Conservation (phyloP, 1,140 invertebrate species). For the Drosophila rufa region DNA sequence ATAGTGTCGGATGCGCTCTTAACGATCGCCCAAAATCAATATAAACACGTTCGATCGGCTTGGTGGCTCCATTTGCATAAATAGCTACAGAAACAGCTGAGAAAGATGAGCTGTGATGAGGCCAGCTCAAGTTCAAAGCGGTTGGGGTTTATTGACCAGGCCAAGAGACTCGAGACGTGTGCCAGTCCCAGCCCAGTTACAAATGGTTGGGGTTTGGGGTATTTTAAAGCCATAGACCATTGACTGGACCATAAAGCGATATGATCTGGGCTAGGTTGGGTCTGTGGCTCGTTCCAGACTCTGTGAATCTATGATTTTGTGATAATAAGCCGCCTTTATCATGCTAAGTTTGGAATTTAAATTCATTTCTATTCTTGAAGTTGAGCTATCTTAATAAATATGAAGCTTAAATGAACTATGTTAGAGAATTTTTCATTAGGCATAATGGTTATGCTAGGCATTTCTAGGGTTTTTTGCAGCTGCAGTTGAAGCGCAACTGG, state of each 20-base stretch:
- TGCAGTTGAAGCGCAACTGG: too few relatives aligned
- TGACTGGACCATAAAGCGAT: not conserved
- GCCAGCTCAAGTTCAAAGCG: slow-evolving; percentile 65
- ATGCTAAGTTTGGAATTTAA: not conserved
- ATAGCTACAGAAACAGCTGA: slow-evolving; percentile 16
- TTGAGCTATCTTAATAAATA: not conserved
- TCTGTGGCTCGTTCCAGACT: not conserved
- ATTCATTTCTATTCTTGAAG: not conserved
- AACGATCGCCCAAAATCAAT: slow-evolving; percentile 43
- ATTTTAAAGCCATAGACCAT: not conserved
- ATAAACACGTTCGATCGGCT: slow-evolving; percentile 11
- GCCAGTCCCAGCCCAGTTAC: slow-evolving; percentile 36
- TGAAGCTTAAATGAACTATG: too few relatives aligned
- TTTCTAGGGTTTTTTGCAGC: too few relatives aligned
- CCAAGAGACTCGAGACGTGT: slow-evolving; percentile 33
- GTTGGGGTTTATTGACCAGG: slow-evolving; percentile 59
- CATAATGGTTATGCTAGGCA: too few relatives aligned
- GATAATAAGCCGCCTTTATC: not conserved
- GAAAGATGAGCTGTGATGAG: slow-evolving; percentile 16
- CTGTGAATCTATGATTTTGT: not conserved
- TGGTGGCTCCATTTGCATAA: slow-evolving; percentile 46
- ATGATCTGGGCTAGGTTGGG: not conserved
- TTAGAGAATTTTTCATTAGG: too few relatives aligned
- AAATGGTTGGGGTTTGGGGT: not conserved
- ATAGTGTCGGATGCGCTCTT: slow-evolving; percentile 33